A percentile compares a stretch with the other conserved stretches of the same genome.
phyloP scores from a whole-genome alignment of 1,140 invertebrate species.

The Homalodisca vitripennis region DNA sequence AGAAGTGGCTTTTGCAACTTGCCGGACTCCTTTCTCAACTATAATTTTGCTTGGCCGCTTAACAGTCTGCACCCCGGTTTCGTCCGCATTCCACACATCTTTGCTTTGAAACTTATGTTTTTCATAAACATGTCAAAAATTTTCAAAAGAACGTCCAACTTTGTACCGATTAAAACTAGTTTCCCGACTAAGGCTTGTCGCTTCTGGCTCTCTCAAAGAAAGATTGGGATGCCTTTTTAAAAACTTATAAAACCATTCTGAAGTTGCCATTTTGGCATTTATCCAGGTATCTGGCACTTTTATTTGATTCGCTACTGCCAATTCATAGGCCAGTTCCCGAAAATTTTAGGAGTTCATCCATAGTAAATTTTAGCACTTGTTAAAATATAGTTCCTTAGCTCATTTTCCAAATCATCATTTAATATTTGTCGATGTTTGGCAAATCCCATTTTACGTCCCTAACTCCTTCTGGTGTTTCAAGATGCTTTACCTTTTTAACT shows the following conservation, averaged over 20 bases:
- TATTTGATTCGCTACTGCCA: conserved; percentile 34
- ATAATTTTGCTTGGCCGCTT: conserved; percentile 44
- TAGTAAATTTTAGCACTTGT: conserved; percentile 26
- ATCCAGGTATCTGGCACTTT: conserved; percentile 26
- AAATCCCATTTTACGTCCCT: neutral
- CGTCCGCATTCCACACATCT: conserved; percentile 48
- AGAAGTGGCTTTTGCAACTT: conserved; percentile 43
- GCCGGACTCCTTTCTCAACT: conserved; percentile 41
- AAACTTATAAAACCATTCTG: conserved; percentile 46
- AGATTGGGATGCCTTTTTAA: conserved; percentile 44
- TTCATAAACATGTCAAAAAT: conserved; percentile 41
- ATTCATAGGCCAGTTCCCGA: conserved; percentile 35
- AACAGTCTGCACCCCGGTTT: conserved; percentile 47
- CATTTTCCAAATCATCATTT: neutral
- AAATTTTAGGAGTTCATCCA: conserved; percentile 35
- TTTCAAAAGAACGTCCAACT: conserved; percentile 44
- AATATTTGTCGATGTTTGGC: neutral
- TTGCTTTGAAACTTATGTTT: conserved; percentile 39
- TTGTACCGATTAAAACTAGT: conserved; percentile 46
- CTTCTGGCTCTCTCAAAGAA: conserved; percentile 46
- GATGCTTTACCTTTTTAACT: neutral
- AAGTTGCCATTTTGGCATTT: conserved; percentile 40
- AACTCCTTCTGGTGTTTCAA: neutral
- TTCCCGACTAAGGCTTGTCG: conserved; percentile 46
- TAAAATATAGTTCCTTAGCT: conserved; percentile 16